These are phyloP conservation scores for Grus americana DNA, from an alignment of 2,113 vertebrate species.

Conservation along the genomic window DNA sequence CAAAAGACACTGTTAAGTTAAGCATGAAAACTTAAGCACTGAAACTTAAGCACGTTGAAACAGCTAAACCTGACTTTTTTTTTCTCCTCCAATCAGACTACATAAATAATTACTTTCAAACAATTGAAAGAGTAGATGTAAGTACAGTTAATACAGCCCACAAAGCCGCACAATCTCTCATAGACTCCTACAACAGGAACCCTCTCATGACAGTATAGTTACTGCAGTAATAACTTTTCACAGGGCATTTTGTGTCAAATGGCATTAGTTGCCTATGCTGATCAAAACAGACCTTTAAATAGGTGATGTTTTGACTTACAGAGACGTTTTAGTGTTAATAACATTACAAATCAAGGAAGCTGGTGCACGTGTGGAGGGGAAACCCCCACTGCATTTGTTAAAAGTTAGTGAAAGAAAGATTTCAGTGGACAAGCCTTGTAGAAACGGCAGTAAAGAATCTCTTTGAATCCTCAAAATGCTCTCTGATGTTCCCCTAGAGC, in stretches of 20 bases:
- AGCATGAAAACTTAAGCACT: too few relatives aligned
- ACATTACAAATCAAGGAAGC: background rate
- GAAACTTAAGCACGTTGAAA: background rate
- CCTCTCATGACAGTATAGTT: background rate
- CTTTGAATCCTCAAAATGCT: background rate
- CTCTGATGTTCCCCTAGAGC: background rate
- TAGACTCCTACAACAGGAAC: background rate
- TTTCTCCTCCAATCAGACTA: background rate
- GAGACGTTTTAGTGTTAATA: background rate
- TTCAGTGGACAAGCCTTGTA: background rate
- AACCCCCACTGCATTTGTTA: background rate
- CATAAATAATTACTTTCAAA: background rate
- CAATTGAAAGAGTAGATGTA: background rate
- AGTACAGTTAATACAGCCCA: background rate
- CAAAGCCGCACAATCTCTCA: background rate
- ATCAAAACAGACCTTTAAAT: background rate
- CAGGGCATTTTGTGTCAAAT: background rate
- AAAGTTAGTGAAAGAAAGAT: background rate
- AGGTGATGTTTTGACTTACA: background rate
- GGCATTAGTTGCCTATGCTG: background rate
- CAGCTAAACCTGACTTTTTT: background rate
- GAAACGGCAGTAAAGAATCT: background rate
- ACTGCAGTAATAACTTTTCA: background rate
- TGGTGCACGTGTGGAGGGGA: background rate
- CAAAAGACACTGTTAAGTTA: background rate